phyloP scores from a whole-genome alignment of 2,113 vertebrate species.

The Cyanoderma ruficeps region DNA sequence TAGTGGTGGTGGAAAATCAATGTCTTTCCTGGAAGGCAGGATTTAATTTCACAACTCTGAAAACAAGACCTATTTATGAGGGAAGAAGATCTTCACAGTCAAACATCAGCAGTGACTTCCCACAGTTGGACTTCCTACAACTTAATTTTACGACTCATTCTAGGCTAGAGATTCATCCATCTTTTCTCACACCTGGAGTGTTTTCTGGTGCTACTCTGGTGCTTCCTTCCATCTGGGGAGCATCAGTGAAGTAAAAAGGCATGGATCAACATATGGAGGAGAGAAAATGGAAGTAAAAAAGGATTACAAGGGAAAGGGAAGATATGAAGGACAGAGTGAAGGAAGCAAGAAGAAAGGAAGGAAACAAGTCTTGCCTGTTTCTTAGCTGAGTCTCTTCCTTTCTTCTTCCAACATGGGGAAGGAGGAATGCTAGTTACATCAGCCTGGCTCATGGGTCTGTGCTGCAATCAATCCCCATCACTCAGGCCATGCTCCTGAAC shows the following conservation, averaged over 20 bases:
- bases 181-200: not conserved
- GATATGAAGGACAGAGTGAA: not conserved
- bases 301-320: not conserved
- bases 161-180: not conserved
- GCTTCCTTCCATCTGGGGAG: not conserved
- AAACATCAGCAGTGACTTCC: not conserved
- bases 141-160: not conserved
- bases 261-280: not conserved
- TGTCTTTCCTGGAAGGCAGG: not conserved
- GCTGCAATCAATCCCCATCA: not conserved
- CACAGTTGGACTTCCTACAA: not conserved
- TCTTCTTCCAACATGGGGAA: not conserved
- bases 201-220: not conserved
- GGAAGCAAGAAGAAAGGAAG: not conserved
- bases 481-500: not conserved
- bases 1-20: not conserved
- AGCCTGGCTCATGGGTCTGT: not conserved
- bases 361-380: not conserved
- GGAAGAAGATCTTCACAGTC: not conserved
- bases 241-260: not conserved
- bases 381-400: not conserved
- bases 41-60: not conserved
- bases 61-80: not conserved
- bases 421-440: not conserved
- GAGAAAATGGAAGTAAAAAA: not conserved